Evolutionary conservation across 2,888 invertebrate genomes (phyloP).

Genomic region (Troilus luridus): DNA sequence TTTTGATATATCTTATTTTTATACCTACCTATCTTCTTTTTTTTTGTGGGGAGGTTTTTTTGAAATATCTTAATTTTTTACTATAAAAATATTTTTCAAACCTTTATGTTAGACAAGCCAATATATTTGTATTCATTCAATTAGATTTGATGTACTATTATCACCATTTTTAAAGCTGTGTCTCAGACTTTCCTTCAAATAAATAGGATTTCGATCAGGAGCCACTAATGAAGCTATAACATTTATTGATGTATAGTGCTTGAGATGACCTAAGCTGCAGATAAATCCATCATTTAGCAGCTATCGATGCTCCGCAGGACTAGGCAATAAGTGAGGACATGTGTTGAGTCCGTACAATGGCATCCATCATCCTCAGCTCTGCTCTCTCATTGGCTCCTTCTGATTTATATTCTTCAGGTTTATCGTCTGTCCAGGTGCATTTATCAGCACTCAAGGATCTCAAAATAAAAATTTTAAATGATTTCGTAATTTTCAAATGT

Average conservation of each 20-base stretch:
- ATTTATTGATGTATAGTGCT: background rate
- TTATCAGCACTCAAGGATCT: background rate
- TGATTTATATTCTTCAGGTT: background rate
- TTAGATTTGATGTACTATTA: background rate
- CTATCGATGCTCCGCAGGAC: background rate
- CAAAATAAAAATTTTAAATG: too few relatives aligned
- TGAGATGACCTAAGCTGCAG: background rate
- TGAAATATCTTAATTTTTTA: too few relatives aligned
- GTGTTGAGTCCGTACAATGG: background rate
- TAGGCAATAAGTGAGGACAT: slow-evolving; percentile 9
- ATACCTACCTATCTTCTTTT: too few relatives aligned
- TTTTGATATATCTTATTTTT: too few relatives aligned
- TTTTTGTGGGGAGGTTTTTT: too few relatives aligned
- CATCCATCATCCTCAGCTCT: background rate
- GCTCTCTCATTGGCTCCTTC: background rate
- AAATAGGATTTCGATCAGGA: background rate
- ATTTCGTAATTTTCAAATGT: too few relatives aligned
- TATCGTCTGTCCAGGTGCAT: background rate
- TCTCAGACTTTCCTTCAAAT: background rate
- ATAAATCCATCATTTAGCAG: slow-evolving; percentile 5
- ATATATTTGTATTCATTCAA: background rate
- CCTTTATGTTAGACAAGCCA: background rate
- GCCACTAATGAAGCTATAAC: background rate
- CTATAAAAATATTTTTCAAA: too few relatives aligned
- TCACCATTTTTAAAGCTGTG: background rate